A percentile compares a stretch with the other conserved stretches of the same genome.
These are phyloP conservation scores for Akabosia matsudoensis DNA, from an alignment of 1,140 invertebrate species.

Conservation along the genomic window DNA sequence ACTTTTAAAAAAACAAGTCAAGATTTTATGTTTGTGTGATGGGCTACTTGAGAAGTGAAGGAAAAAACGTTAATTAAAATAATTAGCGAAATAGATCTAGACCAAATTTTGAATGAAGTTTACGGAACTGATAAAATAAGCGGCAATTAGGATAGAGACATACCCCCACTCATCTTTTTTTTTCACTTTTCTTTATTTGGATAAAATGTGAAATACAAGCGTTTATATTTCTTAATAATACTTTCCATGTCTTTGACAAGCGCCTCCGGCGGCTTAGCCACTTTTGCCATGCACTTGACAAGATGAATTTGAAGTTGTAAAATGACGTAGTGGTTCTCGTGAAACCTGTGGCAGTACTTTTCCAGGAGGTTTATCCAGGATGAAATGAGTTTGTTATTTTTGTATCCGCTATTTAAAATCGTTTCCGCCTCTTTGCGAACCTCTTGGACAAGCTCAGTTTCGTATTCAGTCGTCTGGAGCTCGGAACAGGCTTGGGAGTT, in stretches of 20 bases:
- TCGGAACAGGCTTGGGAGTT: neutral
- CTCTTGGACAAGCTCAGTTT: neutral
- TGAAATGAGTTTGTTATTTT: neutral
- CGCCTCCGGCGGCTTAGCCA: neutral
- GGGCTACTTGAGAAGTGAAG: too few species aligned
- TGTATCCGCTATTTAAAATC: neutral
- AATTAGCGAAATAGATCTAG: too few species aligned
- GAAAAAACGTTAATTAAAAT: too few species aligned
- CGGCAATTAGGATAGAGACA: neutral
- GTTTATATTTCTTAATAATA: neutral
- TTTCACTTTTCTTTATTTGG: conserved; percentile 4
- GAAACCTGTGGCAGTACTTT: neutral
- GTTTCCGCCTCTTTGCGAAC: neutral
- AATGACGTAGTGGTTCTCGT: neutral
- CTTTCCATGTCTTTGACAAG: conserved; percentile 6
- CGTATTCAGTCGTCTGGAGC: neutral
- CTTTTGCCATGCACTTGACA: neutral
- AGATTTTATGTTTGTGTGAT: too few species aligned
- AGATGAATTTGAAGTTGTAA: conserved; percentile 1
- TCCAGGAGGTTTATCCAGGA: neutral
- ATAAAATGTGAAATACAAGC: conserved; percentile 5
- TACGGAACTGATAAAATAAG: too few species aligned
- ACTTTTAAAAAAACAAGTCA: too few species aligned
- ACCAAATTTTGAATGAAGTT: too few species aligned
- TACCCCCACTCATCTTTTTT: neutral